These are phyloP conservation scores for Acronicta leporina DNA, from an alignment of 2,888 invertebrate genomes.

Conservation along the genomic window DNA sequence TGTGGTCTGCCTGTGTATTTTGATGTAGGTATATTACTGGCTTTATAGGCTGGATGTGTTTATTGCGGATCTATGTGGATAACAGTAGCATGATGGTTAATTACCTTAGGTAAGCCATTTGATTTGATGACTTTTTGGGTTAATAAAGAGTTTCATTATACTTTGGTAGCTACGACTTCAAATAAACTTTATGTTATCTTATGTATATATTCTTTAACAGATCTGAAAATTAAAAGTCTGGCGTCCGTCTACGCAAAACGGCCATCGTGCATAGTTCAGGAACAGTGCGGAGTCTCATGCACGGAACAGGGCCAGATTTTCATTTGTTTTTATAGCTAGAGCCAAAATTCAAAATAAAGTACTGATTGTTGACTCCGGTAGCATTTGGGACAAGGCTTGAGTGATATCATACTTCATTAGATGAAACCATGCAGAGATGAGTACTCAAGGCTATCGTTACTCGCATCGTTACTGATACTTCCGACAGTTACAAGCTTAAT, in stretches of 20 bases:
- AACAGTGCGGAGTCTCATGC: no score
- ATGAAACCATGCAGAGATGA: slow-evolving; percentile 9
- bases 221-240: no score
- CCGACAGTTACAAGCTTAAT: slow-evolving; percentile 33
- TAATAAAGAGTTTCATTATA: neutral
- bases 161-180: no score
- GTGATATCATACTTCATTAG: slow-evolving; percentile 7
- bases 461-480: slow-evolving; percentile 12
- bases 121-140: slow-evolving; percentile 17
- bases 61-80: slow-evolving; percentile 24
- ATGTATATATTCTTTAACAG: no score
- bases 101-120: slow-evolving; percentile 7
- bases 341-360: no score
- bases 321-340: no score
- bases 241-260: no score
- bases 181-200: neutral
- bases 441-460: slow-evolving; percentile 3
- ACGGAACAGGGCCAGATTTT: no score
- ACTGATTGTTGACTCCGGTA: no score
- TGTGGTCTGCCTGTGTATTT: slow-evolving; percentile 45
- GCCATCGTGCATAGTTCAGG: no score
- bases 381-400: no score
- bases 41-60: slow-evolving; percentile 29
- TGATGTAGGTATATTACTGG: slow-evolving; percentile 49
- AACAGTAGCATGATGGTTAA: slow-evolving; percentile 11